Evolutionary conservation across 2,888 invertebrate species (phyloP).

Genomic region (Caenorhabditis sulstoni): DNA sequence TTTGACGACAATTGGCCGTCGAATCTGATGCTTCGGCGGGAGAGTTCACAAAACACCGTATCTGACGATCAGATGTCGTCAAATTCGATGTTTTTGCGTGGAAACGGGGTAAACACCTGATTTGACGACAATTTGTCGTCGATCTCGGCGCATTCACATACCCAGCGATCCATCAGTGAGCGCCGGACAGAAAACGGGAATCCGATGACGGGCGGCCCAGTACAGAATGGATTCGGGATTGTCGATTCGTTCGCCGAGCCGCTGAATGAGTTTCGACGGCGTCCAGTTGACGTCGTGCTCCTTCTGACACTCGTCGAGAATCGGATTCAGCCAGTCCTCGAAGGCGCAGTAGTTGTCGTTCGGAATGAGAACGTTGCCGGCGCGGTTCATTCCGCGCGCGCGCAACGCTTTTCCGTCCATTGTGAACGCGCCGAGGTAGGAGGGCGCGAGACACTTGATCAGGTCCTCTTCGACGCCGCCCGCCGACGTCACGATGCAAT

Average conservation of each 20-base stretch:
- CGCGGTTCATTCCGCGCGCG: conserved; percentile 89
- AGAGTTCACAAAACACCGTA: too few relatives aligned
- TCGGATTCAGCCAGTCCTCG: conserved; percentile 96
- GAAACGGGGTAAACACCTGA: background rate
- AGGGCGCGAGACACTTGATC: conserved; percentile 97
- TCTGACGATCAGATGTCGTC: too few relatives aligned
- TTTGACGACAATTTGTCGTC: background rate
- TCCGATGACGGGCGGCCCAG: conserved; percentile 86
- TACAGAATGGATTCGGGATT: conserved; percentile 89
- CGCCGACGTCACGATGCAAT: conserved; percentile 96
- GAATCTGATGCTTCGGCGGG: too few relatives aligned
- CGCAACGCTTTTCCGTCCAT: conserved; percentile 82
- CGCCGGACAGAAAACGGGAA: conserved; percentile 97
- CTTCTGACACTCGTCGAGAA: conserved; percentile 90
- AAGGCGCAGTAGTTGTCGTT: conserved; percentile 98
- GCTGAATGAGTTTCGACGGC: conserved; percentile 89
- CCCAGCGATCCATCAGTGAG: conserved; percentile 89
- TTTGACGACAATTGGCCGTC: too few relatives aligned
- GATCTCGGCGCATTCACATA: conserved; percentile 3
- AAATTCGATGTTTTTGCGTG: too few relatives aligned
- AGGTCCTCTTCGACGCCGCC: conserved; percentile 99
- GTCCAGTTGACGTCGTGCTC: conserved; percentile 92
- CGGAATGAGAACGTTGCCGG: conserved; percentile 95
- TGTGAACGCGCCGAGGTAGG: conserved; percentile 86
- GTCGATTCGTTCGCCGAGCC: conserved; percentile 91